Evolutionary conservation across 2,888 invertebrate genomes (phyloP).

Genomic region (Tuberolachnus salignus): DNA sequence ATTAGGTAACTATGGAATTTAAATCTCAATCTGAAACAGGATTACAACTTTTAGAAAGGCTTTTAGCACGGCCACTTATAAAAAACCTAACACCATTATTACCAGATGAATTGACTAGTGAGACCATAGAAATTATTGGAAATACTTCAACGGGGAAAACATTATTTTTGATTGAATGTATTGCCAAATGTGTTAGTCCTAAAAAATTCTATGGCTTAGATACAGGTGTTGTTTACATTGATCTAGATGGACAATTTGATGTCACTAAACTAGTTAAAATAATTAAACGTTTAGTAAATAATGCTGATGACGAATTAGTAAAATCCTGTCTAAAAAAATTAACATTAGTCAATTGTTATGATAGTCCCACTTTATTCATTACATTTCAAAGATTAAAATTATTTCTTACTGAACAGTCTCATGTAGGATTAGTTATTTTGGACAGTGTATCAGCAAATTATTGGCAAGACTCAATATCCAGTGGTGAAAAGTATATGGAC

Average conservation of each 20-base stretch:
- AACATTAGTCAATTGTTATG: conserved; percentile 40
- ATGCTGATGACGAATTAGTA: conserved; percentile 36
- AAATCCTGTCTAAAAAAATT: conserved; percentile 39
- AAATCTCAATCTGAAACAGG: conserved; percentile 66
- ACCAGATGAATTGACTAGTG: conserved; percentile 62
- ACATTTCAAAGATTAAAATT: conserved; percentile 49
- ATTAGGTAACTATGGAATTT: conserved; percentile 52
- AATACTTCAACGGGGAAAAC: conserved; percentile 65
- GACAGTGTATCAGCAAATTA: conserved; percentile 66
- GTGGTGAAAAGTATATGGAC: conserved; percentile 60
- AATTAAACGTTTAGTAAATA: conserved; percentile 60
- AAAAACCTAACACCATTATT: conserved; percentile 64
- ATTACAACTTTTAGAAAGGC: conserved; percentile 67
- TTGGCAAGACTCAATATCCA: conserved; percentile 63
- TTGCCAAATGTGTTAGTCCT: conserved; percentile 65
- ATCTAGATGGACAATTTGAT: conserved; percentile 66
- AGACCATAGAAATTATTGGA: conserved; percentile 66
- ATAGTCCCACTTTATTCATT: conserved; percentile 41
- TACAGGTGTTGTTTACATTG: conserved; percentile 64
- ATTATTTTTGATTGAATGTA: conserved; percentile 64
- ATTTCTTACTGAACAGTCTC: conserved; percentile 35
- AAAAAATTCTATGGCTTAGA: conserved; percentile 62
- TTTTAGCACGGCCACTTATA: conserved; percentile 63
- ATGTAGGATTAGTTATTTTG: conserved; percentile 62
- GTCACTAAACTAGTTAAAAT: conserved; percentile 61